Percentiles rank a stretch among this genome's conserved stretches.
These are phyloP conservation scores for Hippoglossus stenolepis DNA, from an alignment of 2,113 vertebrate species.

Conservation along the genomic window DNA sequence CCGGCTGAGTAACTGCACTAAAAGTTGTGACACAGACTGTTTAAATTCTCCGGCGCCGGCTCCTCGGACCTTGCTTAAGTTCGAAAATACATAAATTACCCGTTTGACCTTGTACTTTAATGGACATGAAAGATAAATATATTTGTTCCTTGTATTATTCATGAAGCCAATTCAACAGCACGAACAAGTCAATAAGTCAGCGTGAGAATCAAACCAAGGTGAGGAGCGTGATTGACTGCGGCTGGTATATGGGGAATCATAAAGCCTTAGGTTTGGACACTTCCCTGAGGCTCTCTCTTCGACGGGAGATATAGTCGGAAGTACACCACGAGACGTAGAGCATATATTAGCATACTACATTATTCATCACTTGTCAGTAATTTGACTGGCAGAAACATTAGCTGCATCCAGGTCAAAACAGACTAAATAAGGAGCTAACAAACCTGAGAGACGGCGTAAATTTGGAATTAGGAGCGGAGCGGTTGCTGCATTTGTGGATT, in stretches of 20 bases:
- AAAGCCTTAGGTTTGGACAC: slow-evolving; percentile 52
- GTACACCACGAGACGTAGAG: slow-evolving; percentile 49
- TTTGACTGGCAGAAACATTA: slow-evolving; percentile 70
- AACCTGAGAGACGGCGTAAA: slow-evolving; percentile 18
- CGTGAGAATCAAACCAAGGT: slow-evolving; percentile 72
- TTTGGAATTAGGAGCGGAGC: slow-evolving; percentile 22
- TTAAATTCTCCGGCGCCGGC: slow-evolving; percentile 39
- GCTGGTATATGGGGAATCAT: slow-evolving; percentile 53
- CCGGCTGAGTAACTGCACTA: background rate
- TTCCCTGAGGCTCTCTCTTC: slow-evolving; percentile 61
- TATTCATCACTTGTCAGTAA: slow-evolving; percentile 69
- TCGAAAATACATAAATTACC: slow-evolving; percentile 58
- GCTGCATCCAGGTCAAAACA: slow-evolving; percentile 47
- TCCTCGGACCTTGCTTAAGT: slow-evolving; percentile 55
- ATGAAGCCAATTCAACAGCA: slow-evolving; percentile 63
- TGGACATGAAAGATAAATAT: slow-evolving; percentile 66
- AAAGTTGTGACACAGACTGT: slow-evolving; percentile 28
- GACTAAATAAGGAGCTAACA: slow-evolving; percentile 50
- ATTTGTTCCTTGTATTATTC: slow-evolving; percentile 71
- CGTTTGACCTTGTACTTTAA: slow-evolving; percentile 66
- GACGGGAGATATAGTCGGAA: slow-evolving; percentile 51
- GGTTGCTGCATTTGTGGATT: background rate
- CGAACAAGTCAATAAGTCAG: slow-evolving; percentile 70
- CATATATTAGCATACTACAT: slow-evolving; percentile 70
- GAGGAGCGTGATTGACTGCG: slow-evolving; percentile 66